A percentile compares a stretch with the other conserved stretches of the same genome.
These are phyloP conservation scores for Anarrhichthys ocellatus DNA, from an alignment of 2,113 vertebrate genomes.

Conservation along the genomic window DNA sequence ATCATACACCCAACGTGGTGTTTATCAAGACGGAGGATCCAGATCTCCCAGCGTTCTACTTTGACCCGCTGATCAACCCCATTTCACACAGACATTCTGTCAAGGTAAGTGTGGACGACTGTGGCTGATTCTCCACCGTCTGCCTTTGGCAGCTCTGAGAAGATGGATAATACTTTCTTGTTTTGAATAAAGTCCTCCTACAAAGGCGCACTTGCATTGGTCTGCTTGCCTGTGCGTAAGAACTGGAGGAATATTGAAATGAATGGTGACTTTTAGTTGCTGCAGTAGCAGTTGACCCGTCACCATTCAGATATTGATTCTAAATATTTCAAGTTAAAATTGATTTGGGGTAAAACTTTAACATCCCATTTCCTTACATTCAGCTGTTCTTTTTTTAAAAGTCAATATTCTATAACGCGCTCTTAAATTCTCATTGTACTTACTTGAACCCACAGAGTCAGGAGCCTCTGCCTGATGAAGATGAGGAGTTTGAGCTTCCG, in stretches of 20 bases:
- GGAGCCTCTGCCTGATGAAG: conserved; percentile 96
- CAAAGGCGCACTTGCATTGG: conserved; percentile 76
- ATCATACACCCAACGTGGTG: conserved; percentile 98
- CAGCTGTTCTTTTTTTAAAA: not conserved
- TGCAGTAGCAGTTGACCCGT: conserved; percentile 55
- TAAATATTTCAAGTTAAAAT: not conserved
- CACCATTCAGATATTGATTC: conserved; percentile 49
- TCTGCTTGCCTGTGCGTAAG: conserved; percentile 71
- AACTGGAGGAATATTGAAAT: conserved; percentile 71
- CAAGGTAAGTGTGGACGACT: conserved; percentile 85
- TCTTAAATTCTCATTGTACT: not conserved
- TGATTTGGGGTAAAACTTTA: not conserved
- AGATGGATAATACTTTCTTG: not conserved
- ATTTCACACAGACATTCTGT: conserved; percentile 98
- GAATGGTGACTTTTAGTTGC: conserved; percentile 50
- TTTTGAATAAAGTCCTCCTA: conserved; percentile 45
- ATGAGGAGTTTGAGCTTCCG: conserved; percentile 98
- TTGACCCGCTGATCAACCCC: conserved; percentile 97
- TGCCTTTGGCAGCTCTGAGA: not conserved
- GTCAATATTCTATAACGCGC: not conserved
- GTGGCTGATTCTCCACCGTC: not conserved
- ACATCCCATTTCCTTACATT: not conserved
- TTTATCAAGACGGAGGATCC: conserved; percentile 99
- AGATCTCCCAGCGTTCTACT: conserved; percentile 98
- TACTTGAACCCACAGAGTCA: conserved; percentile 85